A percentile compares a stretch with the other conserved stretches of the same genome.
Conservation (phyloP, 2,113 vertebrate genomes). For the Myanophis thanlyinensis region DNA sequence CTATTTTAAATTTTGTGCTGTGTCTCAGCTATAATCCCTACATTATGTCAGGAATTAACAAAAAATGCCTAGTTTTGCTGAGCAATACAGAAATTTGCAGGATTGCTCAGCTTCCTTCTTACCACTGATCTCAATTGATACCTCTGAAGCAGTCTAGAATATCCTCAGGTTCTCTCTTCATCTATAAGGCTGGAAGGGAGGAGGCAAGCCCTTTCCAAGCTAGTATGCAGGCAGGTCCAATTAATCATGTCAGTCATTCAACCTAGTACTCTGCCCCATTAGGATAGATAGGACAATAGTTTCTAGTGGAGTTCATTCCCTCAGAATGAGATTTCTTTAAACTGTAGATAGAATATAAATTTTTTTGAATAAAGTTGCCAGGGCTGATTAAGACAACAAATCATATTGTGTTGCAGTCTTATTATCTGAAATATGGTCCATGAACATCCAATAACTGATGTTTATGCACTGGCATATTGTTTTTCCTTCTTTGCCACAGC, state of each 20-base stretch:
- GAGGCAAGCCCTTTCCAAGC: too few relatives aligned
- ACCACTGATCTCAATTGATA: background rate
- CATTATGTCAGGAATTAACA: background rate
- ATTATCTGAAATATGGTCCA: background rate
- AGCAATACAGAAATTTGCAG: background rate
- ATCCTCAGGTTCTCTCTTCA: background rate
- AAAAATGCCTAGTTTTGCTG: background rate
- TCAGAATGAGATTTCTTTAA: background rate
- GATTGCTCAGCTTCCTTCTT: background rate
- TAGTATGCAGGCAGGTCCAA: background rate
- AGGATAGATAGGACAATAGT: background rate
- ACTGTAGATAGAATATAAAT: background rate
- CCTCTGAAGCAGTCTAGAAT: background rate
- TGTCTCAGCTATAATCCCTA: background rate
- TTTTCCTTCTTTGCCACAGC: background rate
- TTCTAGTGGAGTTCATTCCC: background rate
- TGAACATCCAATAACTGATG: too few relatives aligned
- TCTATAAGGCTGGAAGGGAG: background rate
- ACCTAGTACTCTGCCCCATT: background rate
- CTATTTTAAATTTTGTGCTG: background rate
- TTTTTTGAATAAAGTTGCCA: background rate
- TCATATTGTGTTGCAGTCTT: accelerated
- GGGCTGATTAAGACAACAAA: background rate
- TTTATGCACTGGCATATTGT: background rate
- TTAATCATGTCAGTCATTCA: background rate